These are phyloP conservation scores for Nomada hirtipes DNA, from an alignment of 2,888 invertebrate genomes.

Conservation along the genomic window DNA sequence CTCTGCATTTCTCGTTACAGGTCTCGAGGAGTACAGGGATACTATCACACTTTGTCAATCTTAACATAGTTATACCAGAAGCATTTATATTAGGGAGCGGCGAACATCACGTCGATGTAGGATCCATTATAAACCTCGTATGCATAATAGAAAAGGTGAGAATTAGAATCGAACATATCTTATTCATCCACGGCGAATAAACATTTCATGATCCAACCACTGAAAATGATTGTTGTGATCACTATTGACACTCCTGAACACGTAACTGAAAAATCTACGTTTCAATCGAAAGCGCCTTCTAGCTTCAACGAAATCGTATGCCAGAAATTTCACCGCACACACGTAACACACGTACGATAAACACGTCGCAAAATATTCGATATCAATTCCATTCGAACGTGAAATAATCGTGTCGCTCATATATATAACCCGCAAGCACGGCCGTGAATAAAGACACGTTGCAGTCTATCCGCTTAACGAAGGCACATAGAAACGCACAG, in stretches of 20 bases:
- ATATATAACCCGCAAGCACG: not conserved
- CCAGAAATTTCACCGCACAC: not conserved
- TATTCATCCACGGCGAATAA: not conserved
- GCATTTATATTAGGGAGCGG: slow-evolving; percentile 93
- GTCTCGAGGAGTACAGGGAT: slow-evolving; percentile 93
- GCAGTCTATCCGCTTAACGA: slow-evolving; percentile 57
- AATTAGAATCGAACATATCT: not conserved
- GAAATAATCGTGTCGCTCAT: slow-evolving; percentile 42
- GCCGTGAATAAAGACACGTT: slow-evolving; percentile 28
- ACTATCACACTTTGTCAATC: slow-evolving; percentile 94
- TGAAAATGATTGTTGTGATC: not conserved
- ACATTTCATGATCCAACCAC: not conserved
- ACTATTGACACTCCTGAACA: not conserved
- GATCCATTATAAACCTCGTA: slow-evolving; percentile 94
- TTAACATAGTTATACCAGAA: slow-evolving; percentile 95
- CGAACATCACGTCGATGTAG: slow-evolving; percentile 95
- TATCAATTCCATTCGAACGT: slow-evolving; percentile 38
- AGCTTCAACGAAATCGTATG: too few species aligned
- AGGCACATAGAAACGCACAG: slow-evolving; percentile 53
- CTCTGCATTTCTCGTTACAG: slow-evolving; percentile 84
- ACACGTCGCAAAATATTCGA: slow-evolving; percentile 1
- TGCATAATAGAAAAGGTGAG: slow-evolving; percentile 96
- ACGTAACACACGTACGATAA: not conserved
- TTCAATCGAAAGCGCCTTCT: too few species aligned
- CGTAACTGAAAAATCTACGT: too few species aligned